These are phyloP conservation scores for Cyanocitta stelleri DNA, from an alignment of 2,113 vertebrate genomes.

Conservation along the genomic window DNA sequence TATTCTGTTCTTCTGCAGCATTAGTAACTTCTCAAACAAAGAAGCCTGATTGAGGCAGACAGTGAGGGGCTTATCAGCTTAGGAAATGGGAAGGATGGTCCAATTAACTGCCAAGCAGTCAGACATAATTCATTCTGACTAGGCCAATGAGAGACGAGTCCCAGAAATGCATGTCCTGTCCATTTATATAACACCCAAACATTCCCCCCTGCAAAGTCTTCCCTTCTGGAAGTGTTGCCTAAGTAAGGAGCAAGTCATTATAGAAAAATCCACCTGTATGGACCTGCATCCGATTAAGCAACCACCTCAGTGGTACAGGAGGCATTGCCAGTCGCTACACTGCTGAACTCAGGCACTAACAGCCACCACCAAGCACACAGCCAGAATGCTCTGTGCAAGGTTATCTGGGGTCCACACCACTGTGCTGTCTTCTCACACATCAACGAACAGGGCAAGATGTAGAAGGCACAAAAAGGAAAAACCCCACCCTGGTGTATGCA, in stretches of 20 bases:
- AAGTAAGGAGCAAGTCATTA: background rate
- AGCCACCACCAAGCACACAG: background rate
- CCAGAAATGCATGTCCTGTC: slow-evolving; percentile 12
- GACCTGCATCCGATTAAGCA: background rate
- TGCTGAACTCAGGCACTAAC: background rate
- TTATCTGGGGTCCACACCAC: background rate
- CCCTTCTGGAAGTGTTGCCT: background rate
- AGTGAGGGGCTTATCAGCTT: slow-evolving; percentile 76
- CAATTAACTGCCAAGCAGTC: slow-evolving; percentile 74
- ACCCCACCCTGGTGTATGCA: background rate
- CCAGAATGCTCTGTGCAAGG: background rate
- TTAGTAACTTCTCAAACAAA: slow-evolving; percentile 74
- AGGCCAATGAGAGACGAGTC: slow-evolving; percentile 54
- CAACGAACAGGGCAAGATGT: background rate
- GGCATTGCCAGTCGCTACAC: accelerated
- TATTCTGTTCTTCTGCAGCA: slow-evolving; percentile 53
- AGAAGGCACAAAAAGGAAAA: background rate
- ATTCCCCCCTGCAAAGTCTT: background rate
- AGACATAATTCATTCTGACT: slow-evolving; percentile 69
- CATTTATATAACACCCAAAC: slow-evolving; percentile 39
- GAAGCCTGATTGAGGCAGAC: slow-evolving; percentile 71
- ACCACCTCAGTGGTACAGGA: background rate
- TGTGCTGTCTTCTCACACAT: background rate
- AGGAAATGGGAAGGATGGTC: slow-evolving; percentile 71
- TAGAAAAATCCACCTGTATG: background rate